phyloP scores from a whole-genome alignment of 1,140 invertebrate genomes.

The Gonioctena quinquepunctata region DNA sequence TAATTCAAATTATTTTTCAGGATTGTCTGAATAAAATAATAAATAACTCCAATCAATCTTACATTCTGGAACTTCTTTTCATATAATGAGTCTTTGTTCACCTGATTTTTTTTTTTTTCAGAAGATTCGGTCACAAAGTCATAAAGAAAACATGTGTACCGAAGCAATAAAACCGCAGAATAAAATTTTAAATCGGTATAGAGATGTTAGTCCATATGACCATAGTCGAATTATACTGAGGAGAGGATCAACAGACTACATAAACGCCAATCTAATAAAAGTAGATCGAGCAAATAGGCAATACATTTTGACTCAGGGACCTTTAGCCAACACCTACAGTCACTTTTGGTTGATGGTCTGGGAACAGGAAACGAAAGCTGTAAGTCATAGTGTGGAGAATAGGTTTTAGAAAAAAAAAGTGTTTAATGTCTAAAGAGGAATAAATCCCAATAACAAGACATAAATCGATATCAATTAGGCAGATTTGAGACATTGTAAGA shows the following conservation, averaged over 20 bases:
- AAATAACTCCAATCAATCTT: too few species aligned
- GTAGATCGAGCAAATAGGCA: conserved; percentile 80
- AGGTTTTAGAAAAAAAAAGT: too few species aligned
- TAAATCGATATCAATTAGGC: too few species aligned
- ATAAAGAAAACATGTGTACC: conserved; percentile 67
- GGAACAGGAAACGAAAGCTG: conserved; percentile 89
- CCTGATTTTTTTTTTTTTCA: conserved; percentile 58
- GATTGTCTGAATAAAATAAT: too few species aligned
- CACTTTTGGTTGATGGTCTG: conserved; percentile 99
- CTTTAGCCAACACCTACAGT: conserved; percentile 79
- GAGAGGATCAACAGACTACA: conserved; percentile 80
- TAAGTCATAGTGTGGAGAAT: conserved; percentile 56
- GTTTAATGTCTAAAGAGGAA: too few species aligned
- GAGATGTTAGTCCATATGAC: conserved; percentile 95
- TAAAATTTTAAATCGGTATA: conserved; percentile 83
- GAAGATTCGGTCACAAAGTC: conserved; percentile 66
- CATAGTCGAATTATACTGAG: conserved; percentile 84
- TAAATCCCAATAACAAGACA: too few species aligned
- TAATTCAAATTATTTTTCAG: too few species aligned
- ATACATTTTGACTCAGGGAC: conserved; percentile 94
- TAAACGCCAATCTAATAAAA: conserved; percentile 90
- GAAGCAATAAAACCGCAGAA: conserved; percentile 83
- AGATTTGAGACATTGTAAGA: too few species aligned
- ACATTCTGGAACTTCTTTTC: too few species aligned
- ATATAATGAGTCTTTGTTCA: too few species aligned